Base-by-base conservation (phyloP, 2,888 invertebrate genomes). In the Panzeria rudis region DNA sequence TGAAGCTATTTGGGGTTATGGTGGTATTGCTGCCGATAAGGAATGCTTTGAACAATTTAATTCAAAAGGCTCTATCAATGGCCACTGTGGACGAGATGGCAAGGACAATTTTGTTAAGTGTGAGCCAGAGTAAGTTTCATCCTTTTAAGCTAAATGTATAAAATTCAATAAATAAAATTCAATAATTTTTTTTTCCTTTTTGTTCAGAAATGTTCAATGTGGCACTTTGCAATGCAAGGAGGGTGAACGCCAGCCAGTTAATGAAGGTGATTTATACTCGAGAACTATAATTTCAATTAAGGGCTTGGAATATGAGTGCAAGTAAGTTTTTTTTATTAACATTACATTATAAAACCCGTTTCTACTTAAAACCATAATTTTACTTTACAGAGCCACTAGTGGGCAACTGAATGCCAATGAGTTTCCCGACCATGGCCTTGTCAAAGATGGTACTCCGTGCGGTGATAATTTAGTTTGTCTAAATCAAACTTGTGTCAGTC, bases 21-120 rank as follows among this genome's bases (percentile, higher is more conserved):
- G 97, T 13, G 96, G 97, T 0, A 93, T 94, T 61, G 95, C 96
- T 0, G 98, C 97, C 3, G 97, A 98, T 91, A 94, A 94, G 86
- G 95, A 97, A 89, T 99, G 99, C 93, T 99, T 97, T 93, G 97
- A 98, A 86, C 96, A 98, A 93, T 98, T 98, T 93, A 99, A 99
- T 93, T 96, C 97, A 0, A 97, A 98, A 90, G 99, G 99, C 13
- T 97, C 97, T 64, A 96, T 97, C 88, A 98, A 97, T 88, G 99
- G 99, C 0, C 98, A 99, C 92, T 99, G 99, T 92, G 99, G 99
- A 56, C 95, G 95, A 87, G 96, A 97, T 89, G 91, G 92, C 86
- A 94, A 93, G 83, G 96, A 96, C 64, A 95, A 95, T 89, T 97
- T 95, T 91, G 94, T 97, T 89, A 98, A 98, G 93, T 98, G 98